Conservation (phyloP, 2,888 invertebrate species). For the Sarcophaga carnaria region DNA sequence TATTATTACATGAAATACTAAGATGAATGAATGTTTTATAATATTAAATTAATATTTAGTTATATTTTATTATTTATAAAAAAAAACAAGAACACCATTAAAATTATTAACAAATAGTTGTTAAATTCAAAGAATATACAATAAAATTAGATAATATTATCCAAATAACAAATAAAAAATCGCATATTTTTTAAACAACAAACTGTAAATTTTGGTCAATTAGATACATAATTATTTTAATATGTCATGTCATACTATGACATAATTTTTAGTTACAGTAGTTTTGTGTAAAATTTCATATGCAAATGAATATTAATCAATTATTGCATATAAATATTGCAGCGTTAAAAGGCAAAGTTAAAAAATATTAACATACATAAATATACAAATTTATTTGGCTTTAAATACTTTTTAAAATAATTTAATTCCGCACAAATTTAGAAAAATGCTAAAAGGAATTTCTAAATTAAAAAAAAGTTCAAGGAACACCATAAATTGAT, state of each 20-base stretch:
- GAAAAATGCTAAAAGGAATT: not conserved
- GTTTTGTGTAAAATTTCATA: not conserved
- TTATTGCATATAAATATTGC: not conserved
- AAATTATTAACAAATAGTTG: not conserved
- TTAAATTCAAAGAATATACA: too few species aligned
- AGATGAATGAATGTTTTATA: not conserved
- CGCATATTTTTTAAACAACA: not conserved
- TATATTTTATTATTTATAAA: not conserved
- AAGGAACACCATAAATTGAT: too few species aligned
- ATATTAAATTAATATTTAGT: not conserved
- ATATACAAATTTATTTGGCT: not conserved
- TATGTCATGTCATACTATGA: not conserved
- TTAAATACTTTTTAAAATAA: not conserved
- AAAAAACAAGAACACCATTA: not conserved
- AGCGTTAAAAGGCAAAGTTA: conserved; percentile 12
- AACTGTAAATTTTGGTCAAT: not conserved
- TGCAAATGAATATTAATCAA: not conserved
- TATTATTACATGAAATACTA: not conserved
- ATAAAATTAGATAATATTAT: too few species aligned
- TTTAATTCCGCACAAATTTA: not conserved
- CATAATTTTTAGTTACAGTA: conserved; percentile 7
- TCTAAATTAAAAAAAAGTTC: not conserved
- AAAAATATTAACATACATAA: not conserved
- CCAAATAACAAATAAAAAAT: not conserved
- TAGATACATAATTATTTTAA: not conserved